Base-by-base conservation (phyloP, 2,797 vertebrate genomes). In the Oreonectes daqikongensis region DNA sequence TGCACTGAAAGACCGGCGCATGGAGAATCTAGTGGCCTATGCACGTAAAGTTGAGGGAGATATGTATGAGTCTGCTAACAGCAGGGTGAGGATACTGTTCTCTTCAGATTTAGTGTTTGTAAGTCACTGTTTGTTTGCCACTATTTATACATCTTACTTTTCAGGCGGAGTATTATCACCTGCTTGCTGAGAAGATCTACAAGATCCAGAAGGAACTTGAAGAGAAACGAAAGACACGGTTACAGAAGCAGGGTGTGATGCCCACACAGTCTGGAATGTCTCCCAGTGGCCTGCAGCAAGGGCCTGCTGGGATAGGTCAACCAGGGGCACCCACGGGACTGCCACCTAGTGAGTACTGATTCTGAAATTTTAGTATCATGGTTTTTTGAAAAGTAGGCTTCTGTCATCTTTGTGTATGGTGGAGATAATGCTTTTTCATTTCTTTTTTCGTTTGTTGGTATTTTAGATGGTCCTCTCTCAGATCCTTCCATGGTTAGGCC, bases 31-130 rank as follows among this genome's bases (percentile, higher is more conserved):
- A 40, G 97, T 98, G 86, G 97, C 97, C 0, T 99, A 99, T 35
- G 95, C 96, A 69, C 93, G 94, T 85, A 99, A 99, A 86, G 97
- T 99, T 65, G 97, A 99, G 89, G 97, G 97, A 0, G 96, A 98
- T 86, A 99, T 98, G 97, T 99, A 99, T 73, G 96, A 99, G 86
- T 98, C 96, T 0, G 97, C 97, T 65, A 99, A 98, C 89, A 98
- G 94, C 86, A 94, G 97, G 92, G 97, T 99, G 90, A 92, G 94
- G 32, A 14, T 24, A 40, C n/a, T 3, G n/a, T n/a, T n/a, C n/a
- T n/a, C n/a, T n/a, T n/a, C n/a, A n/a, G n/a, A n/a, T n/a, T n/a
- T n/a, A n/a, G n/a, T n/a, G n/a, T n/a, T n/a, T n/a, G n/a, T n/a
- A n/a, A n/a, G n/a, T n/a, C n/a, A n/a, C n/a, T n/a, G n/a, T n/a